A percentile compares a stretch with the other conserved stretches of the same genome.
Conservation (phyloP, 2,797 vertebrate species). For the Meda fulgida region DNA sequence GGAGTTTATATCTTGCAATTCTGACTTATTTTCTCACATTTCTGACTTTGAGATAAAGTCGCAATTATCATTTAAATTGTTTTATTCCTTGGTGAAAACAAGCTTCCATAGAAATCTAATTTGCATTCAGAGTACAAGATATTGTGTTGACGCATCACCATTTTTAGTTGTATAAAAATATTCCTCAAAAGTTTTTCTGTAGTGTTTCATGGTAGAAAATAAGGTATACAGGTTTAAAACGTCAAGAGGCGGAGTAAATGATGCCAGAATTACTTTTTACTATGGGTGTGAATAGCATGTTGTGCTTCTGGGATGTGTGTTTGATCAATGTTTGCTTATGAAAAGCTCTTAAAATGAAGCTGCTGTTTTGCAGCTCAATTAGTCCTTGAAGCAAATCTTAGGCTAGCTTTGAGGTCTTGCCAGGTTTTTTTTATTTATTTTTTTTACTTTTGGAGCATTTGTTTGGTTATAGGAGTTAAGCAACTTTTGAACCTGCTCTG, state of each 20-base stretch:
- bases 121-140: neutral
- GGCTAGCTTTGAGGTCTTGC: slow-evolving; percentile 53
- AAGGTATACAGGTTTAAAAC: neutral
- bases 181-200: neutral
- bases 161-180: too few relatives aligned
- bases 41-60: too few relatives aligned
- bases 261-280: too few relatives aligned
- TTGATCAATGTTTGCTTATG: slow-evolving; percentile 42
- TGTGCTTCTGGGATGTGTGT: neutral
- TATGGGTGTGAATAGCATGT: neutral
- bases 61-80: too few relatives aligned
- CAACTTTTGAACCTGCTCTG: slow-evolving; percentile 72
- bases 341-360: slow-evolving; percentile 39
- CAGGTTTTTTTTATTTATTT: slow-evolving; percentile 42
- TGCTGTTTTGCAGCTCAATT: slow-evolving; percentile 63
- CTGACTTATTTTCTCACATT: too few relatives aligned
- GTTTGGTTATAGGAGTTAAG: slow-evolving; percentile 64
- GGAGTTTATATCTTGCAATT: too few relatives aligned
- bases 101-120: neutral
- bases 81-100: too few relatives aligned
- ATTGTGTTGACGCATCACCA: too few relatives aligned
- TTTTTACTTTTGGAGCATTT: slow-evolving; percentile 56
- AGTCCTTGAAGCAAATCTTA: slow-evolving; percentile 70
- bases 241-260: neutral
- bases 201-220: neutral